These are phyloP conservation scores for Megaleporinus macrocephalus DNA, from an alignment of 2,113 vertebrate species.

Conservation along the genomic window DNA sequence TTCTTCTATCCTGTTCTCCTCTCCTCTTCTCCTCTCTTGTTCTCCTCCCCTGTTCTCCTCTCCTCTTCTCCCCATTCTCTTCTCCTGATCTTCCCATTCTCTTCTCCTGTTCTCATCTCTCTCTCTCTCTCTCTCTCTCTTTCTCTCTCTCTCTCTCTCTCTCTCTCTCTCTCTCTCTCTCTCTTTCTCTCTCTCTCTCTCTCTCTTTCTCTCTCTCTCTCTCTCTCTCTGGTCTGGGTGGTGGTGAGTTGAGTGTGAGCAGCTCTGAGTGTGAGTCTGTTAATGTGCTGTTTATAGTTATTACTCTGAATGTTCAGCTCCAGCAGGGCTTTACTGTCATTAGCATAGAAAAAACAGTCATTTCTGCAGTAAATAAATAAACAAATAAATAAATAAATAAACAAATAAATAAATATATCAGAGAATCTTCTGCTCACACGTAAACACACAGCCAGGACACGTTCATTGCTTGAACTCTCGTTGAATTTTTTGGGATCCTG, in stretches of 20 bases:
- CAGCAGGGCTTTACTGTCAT: background rate
- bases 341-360: too few relatives aligned
- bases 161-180: background rate
- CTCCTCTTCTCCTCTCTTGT: background rate
- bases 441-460: too few relatives aligned
- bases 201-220: background rate
- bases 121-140: background rate
- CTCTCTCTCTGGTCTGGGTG: background rate
- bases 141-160: background rate
- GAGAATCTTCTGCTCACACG: too few relatives aligned
- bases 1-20: too few relatives aligned
- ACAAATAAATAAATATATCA: too few relatives aligned
- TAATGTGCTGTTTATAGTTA: conserved; percentile 22
- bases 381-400: too few relatives aligned
- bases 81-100: too few relatives aligned
- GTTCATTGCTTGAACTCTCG: too few relatives aligned
- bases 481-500: too few relatives aligned
- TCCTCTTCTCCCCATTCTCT: background rate
- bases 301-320: background rate
- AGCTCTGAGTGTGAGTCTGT: too few relatives aligned
- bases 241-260: background rate
- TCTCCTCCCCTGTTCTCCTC: background rate
- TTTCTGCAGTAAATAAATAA: too few relatives aligned
- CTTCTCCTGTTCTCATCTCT: background rate
- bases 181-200: background rate